These are phyloP conservation scores for Mercenaria mercenaria DNA, from an alignment of 1,140 invertebrate genomes.

Conservation along the genomic window DNA sequence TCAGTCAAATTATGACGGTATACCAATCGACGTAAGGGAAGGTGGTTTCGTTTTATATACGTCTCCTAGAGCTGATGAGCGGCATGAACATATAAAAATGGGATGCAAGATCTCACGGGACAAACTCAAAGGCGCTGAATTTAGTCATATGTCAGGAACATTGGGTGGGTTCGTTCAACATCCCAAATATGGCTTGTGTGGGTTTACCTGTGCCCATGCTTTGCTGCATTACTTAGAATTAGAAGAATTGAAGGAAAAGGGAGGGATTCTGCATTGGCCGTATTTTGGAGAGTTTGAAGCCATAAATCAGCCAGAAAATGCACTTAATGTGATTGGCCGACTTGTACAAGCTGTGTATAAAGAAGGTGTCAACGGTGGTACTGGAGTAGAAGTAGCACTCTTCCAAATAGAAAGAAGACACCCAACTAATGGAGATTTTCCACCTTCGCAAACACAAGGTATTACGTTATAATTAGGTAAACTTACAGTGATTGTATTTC, in stretches of 20 bases:
- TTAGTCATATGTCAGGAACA: background rate
- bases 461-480: too few species aligned
- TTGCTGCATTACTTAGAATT: background rate
- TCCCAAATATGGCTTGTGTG: background rate
- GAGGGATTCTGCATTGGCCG: too few species aligned
- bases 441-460: background rate
- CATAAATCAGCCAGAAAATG: too few species aligned
- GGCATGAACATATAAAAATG: background rate
- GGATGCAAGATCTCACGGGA: slow-evolving; percentile 17
- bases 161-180: slow-evolving; percentile 22
- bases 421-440: background rate
- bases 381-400: background rate
- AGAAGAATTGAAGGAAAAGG: too few species aligned
- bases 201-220: background rate
- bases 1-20: background rate
- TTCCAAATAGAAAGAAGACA: slow-evolving; percentile 7
- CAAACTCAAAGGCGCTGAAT: background rate
- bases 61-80: too few species aligned
- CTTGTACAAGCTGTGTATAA: slow-evolving; percentile 4
- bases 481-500: too few species aligned
- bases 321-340: background rate
- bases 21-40: background rate
- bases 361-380: background rate
- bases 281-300: too few species aligned
- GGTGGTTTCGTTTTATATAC: background rate